Evolutionary conservation across 2,113 vertebrate genomes (phyloP).

Genomic region (Actinemys pallida): DNA sequence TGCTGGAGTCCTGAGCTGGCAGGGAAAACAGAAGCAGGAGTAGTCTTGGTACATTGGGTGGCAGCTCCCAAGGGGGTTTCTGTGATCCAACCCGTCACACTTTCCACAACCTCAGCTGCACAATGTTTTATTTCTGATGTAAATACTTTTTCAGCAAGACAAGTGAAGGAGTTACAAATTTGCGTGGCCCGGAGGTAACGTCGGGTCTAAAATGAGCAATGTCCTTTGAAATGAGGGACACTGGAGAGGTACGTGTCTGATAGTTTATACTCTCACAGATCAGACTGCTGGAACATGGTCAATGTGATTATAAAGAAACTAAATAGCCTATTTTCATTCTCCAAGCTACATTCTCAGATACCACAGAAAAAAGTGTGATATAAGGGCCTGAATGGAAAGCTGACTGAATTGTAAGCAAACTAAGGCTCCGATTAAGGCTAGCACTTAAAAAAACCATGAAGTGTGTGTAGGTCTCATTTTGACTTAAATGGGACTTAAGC

Average conservation of each 20-base stretch:
- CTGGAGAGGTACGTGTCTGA: background rate
- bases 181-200: constrained; percentile 7
- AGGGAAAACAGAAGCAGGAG: no score
- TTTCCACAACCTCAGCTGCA: background rate
- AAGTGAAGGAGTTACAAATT: background rate
- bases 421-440: background rate
- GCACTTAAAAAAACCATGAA: background rate
- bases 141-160: background rate
- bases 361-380: background rate
- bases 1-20: no score
- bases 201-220: background rate
- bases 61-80: no score
- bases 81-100: no score
- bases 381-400: constrained; percentile 6
- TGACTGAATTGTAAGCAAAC: background rate
- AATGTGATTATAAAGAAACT: background rate
- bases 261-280: background rate
- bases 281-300: background rate
- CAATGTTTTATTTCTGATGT: background rate
- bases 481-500: background rate
- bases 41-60: no score
- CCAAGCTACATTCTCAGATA: background rate
- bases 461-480: background rate
- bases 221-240: background rate
- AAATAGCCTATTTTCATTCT: background rate